Conservation (phyloP, 1,140 invertebrate genomes). For the Meloidogyne floridensis region DNA sequence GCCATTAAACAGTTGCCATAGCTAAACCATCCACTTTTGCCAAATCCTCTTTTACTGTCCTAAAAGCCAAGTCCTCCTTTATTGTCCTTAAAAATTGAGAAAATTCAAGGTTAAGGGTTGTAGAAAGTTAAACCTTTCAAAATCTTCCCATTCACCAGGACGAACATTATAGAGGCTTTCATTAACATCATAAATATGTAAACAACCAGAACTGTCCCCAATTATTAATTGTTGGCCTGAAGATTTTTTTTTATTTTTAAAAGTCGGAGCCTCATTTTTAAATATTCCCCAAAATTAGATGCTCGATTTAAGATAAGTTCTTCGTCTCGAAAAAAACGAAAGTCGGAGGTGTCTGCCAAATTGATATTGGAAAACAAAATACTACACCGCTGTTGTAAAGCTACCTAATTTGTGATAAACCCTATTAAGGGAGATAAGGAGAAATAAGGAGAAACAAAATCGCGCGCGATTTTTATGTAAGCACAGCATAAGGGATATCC, state of each 20-base stretch:
- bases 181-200: constrained; percentile 52
- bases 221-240: constrained; percentile 49
- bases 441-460: too few species aligned
- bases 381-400: too few species aligned
- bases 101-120: not conserved
- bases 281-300: too few species aligned
- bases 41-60: not conserved
- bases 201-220: constrained; percentile 39
- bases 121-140: constrained; percentile 18
- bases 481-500: too few species aligned
- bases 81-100: not conserved
- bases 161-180: constrained; percentile 49
- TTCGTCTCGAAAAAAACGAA: too few species aligned
- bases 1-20: not conserved
- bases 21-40: not conserved
- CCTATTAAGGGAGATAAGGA: too few species aligned
- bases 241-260: not conserved
- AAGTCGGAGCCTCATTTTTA: too few species aligned
- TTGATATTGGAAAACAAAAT: too few species aligned
- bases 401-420: too few species aligned
- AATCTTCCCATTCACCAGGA: constrained; percentile 45
- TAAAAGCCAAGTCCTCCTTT: not conserved
- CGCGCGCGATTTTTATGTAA: too few species aligned
- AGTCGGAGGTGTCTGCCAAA: too few species aligned
- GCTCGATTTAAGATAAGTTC: too few species aligned